These are phyloP conservation scores for Sander lucioperca DNA, from an alignment of 2,113 vertebrate genomes.

Conservation along the genomic window DNA sequence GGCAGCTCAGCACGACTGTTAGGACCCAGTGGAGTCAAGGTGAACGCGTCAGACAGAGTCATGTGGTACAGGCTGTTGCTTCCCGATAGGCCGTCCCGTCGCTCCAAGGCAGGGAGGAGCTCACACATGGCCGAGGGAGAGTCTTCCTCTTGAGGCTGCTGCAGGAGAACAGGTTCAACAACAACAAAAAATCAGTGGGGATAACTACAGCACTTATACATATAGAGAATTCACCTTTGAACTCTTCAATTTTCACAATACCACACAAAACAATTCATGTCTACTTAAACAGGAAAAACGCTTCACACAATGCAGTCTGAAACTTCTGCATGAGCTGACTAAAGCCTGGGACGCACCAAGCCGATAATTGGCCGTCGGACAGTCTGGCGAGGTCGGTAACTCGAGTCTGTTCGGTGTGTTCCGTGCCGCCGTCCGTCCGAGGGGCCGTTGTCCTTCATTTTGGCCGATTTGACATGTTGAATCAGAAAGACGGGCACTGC, in stretches of 20 bases:
- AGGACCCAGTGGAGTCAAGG: constrained; percentile 81
- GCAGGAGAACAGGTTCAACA: not conserved
- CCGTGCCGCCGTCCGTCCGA: no score
- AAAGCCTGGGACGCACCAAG: no score
- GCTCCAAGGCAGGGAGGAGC: constrained; percentile 69
- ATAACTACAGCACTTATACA: not conserved
- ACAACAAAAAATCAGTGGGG: not conserved
- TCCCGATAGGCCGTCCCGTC: constrained; percentile 68
- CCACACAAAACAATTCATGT: not conserved
- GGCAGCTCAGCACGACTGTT: constrained; percentile 83
- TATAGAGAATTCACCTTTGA: not conserved
- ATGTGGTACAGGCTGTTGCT: constrained; percentile 61
- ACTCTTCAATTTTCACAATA: not conserved
- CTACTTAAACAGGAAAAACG: no score
- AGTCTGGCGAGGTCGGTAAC: no score
- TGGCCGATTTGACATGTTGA: no score
- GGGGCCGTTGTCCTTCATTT: no score
- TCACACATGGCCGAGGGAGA: constrained; percentile 65
- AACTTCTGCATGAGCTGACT: no score
- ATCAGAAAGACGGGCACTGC: no score
- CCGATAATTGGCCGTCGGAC: no score
- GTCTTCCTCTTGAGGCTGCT: constrained; percentile 65
- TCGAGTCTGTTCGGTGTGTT: no score
- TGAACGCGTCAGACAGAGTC: constrained; percentile 42
- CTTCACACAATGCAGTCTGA: no score